These are phyloP conservation scores for Diorhabda sublineata DNA, from an alignment of 1,140 invertebrate genomes.

Conservation along the genomic window DNA sequence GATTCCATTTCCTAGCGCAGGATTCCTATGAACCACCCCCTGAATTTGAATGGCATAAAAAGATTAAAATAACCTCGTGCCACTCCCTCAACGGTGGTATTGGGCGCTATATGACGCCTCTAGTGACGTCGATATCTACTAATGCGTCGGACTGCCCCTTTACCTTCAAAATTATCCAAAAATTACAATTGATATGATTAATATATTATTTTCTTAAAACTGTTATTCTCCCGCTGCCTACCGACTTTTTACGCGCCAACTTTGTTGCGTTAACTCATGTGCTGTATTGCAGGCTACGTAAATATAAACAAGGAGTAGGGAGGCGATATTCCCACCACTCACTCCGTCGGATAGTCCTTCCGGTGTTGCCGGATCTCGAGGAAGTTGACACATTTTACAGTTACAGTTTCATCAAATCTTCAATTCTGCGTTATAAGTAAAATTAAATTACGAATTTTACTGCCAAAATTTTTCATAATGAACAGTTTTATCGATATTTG, in stretches of 20 bases:
- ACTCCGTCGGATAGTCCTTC: conserved; percentile 9
- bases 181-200: conserved; percentile 36
- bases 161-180: conserved; percentile 33
- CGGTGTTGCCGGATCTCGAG: neutral
- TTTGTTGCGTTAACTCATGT: conserved; percentile 15
- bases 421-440: too few species aligned
- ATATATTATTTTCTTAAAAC: conserved; percentile 20
- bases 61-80: conserved; percentile 47
- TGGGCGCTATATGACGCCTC: conserved; percentile 44
- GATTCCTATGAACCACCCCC: conserved; percentile 44
- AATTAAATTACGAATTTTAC: too few species aligned
- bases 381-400: too few species aligned
- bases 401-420: too few species aligned
- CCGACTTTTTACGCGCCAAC: conserved; percentile 10
- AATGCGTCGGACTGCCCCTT: conserved; percentile 36
- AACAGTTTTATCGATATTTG: too few species aligned
- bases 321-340: conserved; percentile 7
- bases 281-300: conserved; percentile 37
- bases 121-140: conserved; percentile 44
- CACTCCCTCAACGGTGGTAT: conserved; percentile 45
- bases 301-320: conserved; percentile 45
- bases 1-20: conserved; percentile 33
- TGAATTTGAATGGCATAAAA: conserved; percentile 49
- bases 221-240: neutral
- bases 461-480: too few species aligned